A percentile compares a stretch with the other conserved stretches of the same genome.
Evolutionary conservation across 2,113 vertebrate species (phyloP).

Genomic region (Channa argus): DNA sequence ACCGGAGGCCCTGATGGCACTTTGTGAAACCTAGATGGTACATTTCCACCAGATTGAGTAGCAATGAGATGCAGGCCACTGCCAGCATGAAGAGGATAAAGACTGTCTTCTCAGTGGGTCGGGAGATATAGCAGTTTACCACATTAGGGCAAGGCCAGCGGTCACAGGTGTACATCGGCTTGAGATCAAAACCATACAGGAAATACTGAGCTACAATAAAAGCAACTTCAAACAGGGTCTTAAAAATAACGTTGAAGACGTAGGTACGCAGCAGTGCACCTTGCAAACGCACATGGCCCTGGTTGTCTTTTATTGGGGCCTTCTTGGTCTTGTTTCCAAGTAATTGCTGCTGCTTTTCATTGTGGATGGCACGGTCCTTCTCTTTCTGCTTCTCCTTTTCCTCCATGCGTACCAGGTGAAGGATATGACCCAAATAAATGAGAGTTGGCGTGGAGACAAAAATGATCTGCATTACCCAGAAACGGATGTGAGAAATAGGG

Average conservation of each 20-base stretch:
- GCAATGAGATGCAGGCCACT: constrained; percentile 87
- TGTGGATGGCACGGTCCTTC: constrained; percentile 40
- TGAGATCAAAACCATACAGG: constrained; percentile 89
- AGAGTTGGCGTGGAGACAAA: constrained; percentile 91
- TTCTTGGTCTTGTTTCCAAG: constrained; percentile 57
- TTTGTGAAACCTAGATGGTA: constrained; percentile 89
- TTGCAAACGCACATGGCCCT: constrained; percentile 82
- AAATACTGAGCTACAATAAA: constrained; percentile 90
- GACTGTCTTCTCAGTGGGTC: constrained; percentile 91
- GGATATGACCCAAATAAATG: constrained; percentile 90
- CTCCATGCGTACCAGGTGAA: constrained; percentile 89
- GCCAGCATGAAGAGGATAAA: constrained; percentile 92
- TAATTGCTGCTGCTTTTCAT: constrained; percentile 73
- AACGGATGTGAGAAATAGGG: constrained; percentile 92
- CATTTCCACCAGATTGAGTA: constrained; percentile 91
- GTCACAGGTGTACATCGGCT: constrained; percentile 89
- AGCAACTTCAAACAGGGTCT: constrained; percentile 89
- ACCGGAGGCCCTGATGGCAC: constrained; percentile 79
- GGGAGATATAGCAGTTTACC: constrained; percentile 91
- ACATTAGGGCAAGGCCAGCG: constrained; percentile 89
- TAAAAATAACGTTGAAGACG: constrained; percentile 88
- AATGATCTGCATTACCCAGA: constrained; percentile 96
- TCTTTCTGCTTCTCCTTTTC: constrained; percentile 83
- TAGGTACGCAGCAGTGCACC: constrained; percentile 88
- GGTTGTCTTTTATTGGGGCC: constrained; percentile 68